Evolutionary conservation across 2,888 invertebrate species (phyloP).

Genomic region (Fissipunctia ypsillon): DNA sequence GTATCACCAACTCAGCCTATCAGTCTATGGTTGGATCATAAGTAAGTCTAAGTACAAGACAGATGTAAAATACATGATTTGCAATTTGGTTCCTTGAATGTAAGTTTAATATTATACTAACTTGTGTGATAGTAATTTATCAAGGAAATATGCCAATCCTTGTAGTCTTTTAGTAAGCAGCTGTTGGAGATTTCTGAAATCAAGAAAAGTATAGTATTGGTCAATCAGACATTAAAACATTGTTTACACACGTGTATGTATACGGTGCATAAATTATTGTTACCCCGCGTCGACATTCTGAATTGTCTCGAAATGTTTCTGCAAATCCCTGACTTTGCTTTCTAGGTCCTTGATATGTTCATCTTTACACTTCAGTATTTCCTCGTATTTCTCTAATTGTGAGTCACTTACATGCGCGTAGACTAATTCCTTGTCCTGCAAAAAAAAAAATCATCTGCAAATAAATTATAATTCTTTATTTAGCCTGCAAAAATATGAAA

Average conservation of each 20-base stretch:
- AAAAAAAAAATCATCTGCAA: conserved; percentile 7
- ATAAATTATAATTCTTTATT: neutral
- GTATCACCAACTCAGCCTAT: too few relatives aligned
- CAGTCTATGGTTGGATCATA: neutral
- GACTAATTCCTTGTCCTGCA: conserved; percentile 84
- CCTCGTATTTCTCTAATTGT: conserved; percentile 86
- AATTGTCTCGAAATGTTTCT: conserved; percentile 79
- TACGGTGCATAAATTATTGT: neutral
- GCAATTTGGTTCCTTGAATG: neutral
- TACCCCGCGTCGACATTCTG: conserved; percentile 80
- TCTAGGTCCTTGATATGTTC: conserved; percentile 89
- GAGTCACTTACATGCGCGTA: conserved; percentile 86
- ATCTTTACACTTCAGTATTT: conserved; percentile 89
- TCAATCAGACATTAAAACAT: conserved; percentile 5
- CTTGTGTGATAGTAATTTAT: conserved; percentile 92
- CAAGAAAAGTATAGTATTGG: conserved; percentile 3
- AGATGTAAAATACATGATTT: neutral
- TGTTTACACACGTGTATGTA: neutral
- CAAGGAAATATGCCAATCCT: conserved; percentile 92
- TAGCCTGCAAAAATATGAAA: conserved; percentile 3
- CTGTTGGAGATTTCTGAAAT: conserved; percentile 86
- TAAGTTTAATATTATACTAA: conserved; percentile 70
- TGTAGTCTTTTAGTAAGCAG: conserved; percentile 91
- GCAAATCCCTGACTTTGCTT: conserved; percentile 83
- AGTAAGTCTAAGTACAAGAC: neutral